Conservation (phyloP, 2,797 vertebrate species). For the Darevskia nairensis region DNA sequence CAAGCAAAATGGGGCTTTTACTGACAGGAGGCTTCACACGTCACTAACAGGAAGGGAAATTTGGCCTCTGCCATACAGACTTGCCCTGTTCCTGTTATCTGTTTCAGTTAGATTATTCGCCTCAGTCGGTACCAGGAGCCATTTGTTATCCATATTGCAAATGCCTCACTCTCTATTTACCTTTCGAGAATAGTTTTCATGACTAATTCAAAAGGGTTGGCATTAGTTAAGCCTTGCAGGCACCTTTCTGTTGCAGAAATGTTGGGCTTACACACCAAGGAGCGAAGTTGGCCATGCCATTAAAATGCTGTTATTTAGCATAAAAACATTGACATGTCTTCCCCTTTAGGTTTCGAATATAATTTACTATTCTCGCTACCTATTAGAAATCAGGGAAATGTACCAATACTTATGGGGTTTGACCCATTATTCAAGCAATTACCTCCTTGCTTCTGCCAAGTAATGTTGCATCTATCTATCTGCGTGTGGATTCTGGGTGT, state of each 20-base stretch:
- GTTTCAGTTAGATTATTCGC: slow-evolving; percentile 76
- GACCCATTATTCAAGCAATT: not conserved
- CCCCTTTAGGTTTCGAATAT: not conserved
- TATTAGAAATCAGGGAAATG: not conserved
- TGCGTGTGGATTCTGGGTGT: not conserved
- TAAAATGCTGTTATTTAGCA: slow-evolving; percentile 5
- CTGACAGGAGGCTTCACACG: slow-evolving; percentile 64
- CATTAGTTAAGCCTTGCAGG: not conserved
- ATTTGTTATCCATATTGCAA: slow-evolving; percentile 70
- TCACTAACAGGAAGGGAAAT: slow-evolving; percentile 65
- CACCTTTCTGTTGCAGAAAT: not conserved
- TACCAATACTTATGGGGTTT: not conserved
- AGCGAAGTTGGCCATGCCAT: not conserved
- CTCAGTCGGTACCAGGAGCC: slow-evolving; percentile 77
- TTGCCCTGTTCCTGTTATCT: slow-evolving; percentile 75
- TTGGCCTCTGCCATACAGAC: slow-evolving; percentile 54
- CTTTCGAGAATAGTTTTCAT: slow-evolving; percentile 68
- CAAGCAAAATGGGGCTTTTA: slow-evolving; percentile 67
- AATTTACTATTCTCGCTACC: not conserved
- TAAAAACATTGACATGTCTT: not conserved
- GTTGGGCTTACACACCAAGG: not conserved
- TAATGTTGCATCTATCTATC: not conserved
- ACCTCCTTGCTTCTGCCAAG: not conserved
- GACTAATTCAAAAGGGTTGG: slow-evolving; percentile 58
- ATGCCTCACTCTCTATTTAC: slow-evolving; percentile 75